A percentile compares a stretch with the other conserved stretches of the same genome.
Evolutionary conservation across 30 jellyfish, hydroid and myxozoan species (phyloP).

Genomic region (Turritopsis rubra): DNA sequence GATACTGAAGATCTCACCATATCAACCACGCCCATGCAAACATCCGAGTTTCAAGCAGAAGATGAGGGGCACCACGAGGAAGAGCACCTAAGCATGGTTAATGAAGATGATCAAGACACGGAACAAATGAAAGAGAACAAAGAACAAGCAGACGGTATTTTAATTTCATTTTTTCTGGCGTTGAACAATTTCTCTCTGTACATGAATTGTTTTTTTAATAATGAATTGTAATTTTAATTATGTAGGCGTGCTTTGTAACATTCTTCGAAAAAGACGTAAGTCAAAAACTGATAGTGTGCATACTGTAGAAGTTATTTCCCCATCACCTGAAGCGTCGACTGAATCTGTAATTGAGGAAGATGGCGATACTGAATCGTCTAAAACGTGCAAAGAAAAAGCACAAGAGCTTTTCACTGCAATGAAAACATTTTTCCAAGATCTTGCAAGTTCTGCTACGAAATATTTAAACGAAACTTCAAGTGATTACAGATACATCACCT

Average conservation of each 20-base stretch:
- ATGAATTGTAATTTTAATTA: not conserved
- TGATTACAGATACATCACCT: constrained; percentile 84
- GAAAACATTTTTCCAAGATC: constrained; percentile 40
- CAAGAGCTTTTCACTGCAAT: constrained; percentile 38
- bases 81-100: not conserved
- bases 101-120: not conserved
- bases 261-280: not conserved
- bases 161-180: not conserved
- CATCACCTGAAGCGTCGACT: constrained; percentile 23
- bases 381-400: constrained; percentile 45
- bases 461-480: constrained; percentile 69
- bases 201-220: not conserved
- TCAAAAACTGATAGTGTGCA: not conserved
- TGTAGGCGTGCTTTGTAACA: not conserved
- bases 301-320: not conserved
- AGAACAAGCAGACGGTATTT: not conserved
- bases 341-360: constrained; percentile 31
- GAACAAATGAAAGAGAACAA: not conserved
- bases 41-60: constrained; percentile 11
- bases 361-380: constrained; percentile 32
- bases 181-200: not conserved
- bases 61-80: not conserved
- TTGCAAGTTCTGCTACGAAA: constrained; percentile 38
- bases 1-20: constrained; percentile 5
- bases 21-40: constrained; percentile 12